Conservation (phyloP, 2,797 vertebrate genomes). For the Pagetopsis macropterus region DNA sequence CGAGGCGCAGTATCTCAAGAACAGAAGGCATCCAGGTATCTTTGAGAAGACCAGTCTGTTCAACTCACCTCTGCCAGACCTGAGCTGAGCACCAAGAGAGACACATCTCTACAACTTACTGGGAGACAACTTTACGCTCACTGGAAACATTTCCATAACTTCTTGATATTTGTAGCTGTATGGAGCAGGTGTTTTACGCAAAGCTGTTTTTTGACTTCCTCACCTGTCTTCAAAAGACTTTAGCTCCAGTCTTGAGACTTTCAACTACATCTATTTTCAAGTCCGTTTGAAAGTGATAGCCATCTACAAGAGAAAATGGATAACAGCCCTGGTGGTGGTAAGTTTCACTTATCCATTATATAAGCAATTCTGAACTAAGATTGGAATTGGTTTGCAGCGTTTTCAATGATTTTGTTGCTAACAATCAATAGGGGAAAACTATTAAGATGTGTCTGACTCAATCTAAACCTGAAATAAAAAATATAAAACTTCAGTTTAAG, state of each 20-base stretch:
- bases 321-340: conserved; percentile 80
- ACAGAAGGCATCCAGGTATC: conserved; percentile 54
- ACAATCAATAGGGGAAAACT: neutral
- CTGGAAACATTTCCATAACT: conserved; percentile 31
- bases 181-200: conserved; percentile 64
- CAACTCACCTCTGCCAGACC: conserved; percentile 34
- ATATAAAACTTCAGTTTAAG: neutral
- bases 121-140: conserved; percentile 25
- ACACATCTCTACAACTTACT: conserved; percentile 3
- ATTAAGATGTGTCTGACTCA: neutral
- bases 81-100: conserved; percentile 9
- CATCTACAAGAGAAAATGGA: conserved; percentile 77
- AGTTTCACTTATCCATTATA: conserved; percentile 30
- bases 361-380: conserved; percentile 2
- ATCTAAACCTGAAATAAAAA: neutral
- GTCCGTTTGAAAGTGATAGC: conserved; percentile 19
- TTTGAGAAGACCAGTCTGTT: conserved; percentile 21
- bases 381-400: neutral
- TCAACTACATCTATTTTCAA: conserved; percentile 34
- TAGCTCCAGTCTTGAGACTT: conserved; percentile 43
- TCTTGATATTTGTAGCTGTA: conserved; percentile 33
- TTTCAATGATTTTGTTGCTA: conserved; percentile 31
- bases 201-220: conserved; percentile 54
- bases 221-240: conserved; percentile 56
- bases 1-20: conserved; percentile 39